Evolutionary conservation across 1,140 invertebrate species (phyloP), one percentile per base, ranked within the genome.

Genomic region (Dryas iulia): DNA sequence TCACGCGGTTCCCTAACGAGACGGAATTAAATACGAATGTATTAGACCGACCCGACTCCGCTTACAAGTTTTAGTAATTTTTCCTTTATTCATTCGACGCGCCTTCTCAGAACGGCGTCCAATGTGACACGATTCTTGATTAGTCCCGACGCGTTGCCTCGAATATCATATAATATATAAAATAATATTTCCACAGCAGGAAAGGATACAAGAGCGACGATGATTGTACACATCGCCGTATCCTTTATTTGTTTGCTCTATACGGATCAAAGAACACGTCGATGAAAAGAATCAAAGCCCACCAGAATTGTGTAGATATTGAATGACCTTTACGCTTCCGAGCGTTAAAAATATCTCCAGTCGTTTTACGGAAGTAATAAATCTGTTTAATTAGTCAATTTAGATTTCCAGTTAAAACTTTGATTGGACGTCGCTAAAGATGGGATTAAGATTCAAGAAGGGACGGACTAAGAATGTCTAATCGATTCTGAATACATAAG

Each of bases 381-480:
- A 90, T 90, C 81, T 65, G 65, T 68, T 87, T 87, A 90, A 89
- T 90, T 90, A 86, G 86, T 86, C 85, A 83, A 88, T 88, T 88
- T 78, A 77, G 76, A 77, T 83, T 85, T 81, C 72, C 58, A 83
- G 66, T 84, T 78, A 85, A 85, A 85, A 68, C 59, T 68, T 61
- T 57, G 66, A 68, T 68, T 63, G 39, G 60, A 54, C 28, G 56
- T 69, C 28, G 30, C 23, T 25, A 6, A n/a, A 23, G 54, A 35
- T 35, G 18, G 10, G 28, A 39, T 59, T 64, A 39, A 33, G 60
- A 71, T 60, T 58, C 68, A 59, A 47, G 26, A 18, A 52, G 52
- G 58, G 64, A 14, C 52, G 24, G 3, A 14, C 23, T 30, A 28
- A 26, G 59, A 71, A 71, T 66, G 58, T 62, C 31, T 56, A 35